A percentile compares a stretch with the other conserved stretches of the same genome.
Evolutionary conservation across 2,113 vertebrate genomes (phyloP).

Genomic region (Brevimyrus niger): DNA sequence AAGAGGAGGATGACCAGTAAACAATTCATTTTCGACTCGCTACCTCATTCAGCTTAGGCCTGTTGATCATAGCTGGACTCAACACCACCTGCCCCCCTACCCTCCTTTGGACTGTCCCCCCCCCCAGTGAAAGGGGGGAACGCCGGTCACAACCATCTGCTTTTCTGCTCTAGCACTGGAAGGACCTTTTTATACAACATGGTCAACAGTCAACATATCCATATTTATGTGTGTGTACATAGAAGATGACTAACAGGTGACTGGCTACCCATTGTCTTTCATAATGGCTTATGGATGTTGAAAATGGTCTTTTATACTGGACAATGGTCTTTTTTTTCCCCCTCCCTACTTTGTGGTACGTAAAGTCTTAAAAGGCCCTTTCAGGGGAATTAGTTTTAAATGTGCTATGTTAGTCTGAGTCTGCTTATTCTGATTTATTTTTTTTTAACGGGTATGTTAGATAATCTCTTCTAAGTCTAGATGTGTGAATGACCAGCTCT

Average conservation of each 20-base stretch:
- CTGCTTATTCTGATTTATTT: not conserved
- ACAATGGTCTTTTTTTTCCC: not conserved
- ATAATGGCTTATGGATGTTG: conserved; percentile 4
- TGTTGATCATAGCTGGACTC: not conserved
- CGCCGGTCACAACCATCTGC: not conserved
- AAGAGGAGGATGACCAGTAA: not conserved
- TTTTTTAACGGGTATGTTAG: not conserved
- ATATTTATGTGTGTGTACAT: not conserved
- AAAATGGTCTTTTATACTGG: conserved; percentile 1
- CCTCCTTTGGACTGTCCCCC: no score
- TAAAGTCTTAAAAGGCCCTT: not conserved
- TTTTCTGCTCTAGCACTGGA: not conserved
- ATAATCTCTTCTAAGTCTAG: not conserved
- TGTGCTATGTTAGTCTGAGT: not conserved
- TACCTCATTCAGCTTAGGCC: conserved; percentile 6
- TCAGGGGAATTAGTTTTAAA: not conserved
- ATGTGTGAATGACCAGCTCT: not conserved
- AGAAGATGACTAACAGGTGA: not conserved
- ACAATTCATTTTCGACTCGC: not conserved
- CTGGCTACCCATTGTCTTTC: not conserved
- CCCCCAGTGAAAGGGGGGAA: not conserved
- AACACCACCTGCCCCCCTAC: no score
- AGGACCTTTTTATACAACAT: not conserved
- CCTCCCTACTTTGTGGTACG: not conserved
- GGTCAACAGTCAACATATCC: not conserved